A percentile compares a stretch with the other conserved stretches of the same genome.
Conservation (phyloP, 2,888 invertebrate species). For the Lasioglossum marginatum region DNA sequence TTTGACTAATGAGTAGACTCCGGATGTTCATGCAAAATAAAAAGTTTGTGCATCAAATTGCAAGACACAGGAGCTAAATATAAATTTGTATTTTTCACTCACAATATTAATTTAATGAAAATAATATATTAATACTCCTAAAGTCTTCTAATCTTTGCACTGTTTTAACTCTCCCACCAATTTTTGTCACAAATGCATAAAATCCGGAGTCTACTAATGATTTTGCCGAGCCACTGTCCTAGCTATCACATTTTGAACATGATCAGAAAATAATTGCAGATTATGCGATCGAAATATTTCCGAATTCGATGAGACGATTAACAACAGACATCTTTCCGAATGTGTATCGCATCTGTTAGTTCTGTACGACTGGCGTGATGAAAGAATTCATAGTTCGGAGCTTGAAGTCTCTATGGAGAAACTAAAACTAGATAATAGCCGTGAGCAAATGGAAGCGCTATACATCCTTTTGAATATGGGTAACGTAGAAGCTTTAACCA, state of each 20-base stretch:
- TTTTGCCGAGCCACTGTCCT: neutral
- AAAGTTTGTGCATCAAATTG: no score
- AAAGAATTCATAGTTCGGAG: conserved; percentile 69
- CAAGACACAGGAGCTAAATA: no score
- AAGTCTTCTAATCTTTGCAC: no score
- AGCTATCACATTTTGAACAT: neutral
- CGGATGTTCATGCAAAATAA: no score
- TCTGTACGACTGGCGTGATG: conserved; percentile 85
- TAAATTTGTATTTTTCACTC: no score
- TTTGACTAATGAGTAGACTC: no score
- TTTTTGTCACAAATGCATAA: no score
- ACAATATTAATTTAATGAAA: no score
- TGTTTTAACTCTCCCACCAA: no score
- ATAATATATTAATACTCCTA: no score
- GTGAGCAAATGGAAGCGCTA: conserved; percentile 88
- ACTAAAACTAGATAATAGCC: conserved; percentile 77
- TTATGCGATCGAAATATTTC: conserved; percentile 86
- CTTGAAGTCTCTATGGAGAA: conserved; percentile 61
- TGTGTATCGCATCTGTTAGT: conserved; percentile 89
- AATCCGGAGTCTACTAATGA: no score
- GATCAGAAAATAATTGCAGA: conserved; percentile 84
- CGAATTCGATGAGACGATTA: conserved; percentile 89
- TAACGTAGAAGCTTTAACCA: conserved; percentile 86
- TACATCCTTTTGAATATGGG: conserved; percentile 89
- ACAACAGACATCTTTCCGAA: conserved; percentile 89